Evolutionary conservation across 2,113 vertebrate species (phyloP).

Genomic region (Myocastor coypus): DNA sequence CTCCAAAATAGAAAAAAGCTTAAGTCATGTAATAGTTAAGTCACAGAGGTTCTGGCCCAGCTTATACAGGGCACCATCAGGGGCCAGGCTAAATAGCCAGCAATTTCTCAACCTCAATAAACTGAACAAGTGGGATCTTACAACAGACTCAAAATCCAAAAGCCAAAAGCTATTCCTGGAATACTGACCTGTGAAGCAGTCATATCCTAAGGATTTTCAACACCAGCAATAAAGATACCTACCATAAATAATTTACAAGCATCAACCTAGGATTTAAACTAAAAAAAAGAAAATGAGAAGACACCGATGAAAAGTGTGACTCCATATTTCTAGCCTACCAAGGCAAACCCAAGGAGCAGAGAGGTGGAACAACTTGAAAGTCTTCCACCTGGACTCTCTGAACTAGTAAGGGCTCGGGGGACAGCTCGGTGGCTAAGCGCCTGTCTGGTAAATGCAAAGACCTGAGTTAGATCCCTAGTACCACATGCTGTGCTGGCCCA

Average conservation of each 20-base stretch:
- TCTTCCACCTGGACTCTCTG: neutral
- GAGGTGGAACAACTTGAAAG: neutral
- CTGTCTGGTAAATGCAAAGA: too few relatives aligned
- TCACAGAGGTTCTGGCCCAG: slow-evolving; percentile 1
- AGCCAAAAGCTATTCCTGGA: neutral
- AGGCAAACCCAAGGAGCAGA: neutral
- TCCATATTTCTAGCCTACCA: neutral
- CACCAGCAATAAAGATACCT: neutral
- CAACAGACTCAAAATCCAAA: neutral
- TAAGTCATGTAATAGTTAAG: neutral
- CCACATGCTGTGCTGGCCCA: too few relatives aligned
- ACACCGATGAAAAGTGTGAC: neutral
- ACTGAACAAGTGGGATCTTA: neutral
- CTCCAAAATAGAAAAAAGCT: neutral
- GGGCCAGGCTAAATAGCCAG: neutral
- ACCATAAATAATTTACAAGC: neutral
- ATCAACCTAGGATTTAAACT: neutral
- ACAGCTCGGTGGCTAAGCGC: too few relatives aligned
- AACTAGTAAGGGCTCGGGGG: neutral
- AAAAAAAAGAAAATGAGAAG: neutral
- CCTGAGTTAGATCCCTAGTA: too few relatives aligned
- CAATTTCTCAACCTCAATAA: neutral
- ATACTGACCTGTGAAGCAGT: neutral
- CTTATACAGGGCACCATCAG: neutral
- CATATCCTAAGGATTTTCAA: neutral